Base-by-base conservation (phyloP, 2,797 vertebrate species). In the Acanthornis magna region DNA sequence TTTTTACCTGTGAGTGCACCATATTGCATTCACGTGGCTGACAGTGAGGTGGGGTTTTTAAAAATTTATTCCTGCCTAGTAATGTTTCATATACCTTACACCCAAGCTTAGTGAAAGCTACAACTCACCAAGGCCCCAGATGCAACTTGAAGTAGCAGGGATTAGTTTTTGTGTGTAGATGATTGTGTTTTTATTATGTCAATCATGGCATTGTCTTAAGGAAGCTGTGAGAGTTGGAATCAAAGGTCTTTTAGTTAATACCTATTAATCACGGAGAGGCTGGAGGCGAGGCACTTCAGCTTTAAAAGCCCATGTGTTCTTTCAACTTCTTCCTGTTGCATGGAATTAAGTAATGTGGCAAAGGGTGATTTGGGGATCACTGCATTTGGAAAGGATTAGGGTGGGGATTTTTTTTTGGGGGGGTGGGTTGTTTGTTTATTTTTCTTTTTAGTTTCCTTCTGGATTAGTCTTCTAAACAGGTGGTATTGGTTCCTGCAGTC, bases 171-270 rank as follows among this genome's bases (percentile, higher is more conserved):
- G 4, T 47, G 11, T 66, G 40, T 48, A 43, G 51, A 40, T 76
- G 27, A 36, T 61, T 57, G 26, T 3, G 5, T 68, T 85, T 91
- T 74, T 74, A 76, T 83, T 36, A 47, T 57, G 63, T 43, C 26
- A 57, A 3, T 86, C 32, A 7, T 30, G 12, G n/a, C 10, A 30
- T 73, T 94, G 76, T 84, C 50, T 79, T 91, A 54, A 10, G 57
- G 40, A 43, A 95, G 45, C 48, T 73, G 60, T 13, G 25, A 73
- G 45, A 63, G 71, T 23, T 77, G 53, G 43, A 85, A 54, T 89
- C 61, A 88, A 80, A 91, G 50, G 67, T 86, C 27, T 72, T 94
- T 85, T 77, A 72, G 53, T 65, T 94, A 91, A 88, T 93, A 68
- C 48, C 74, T 82, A 7, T 90, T 88, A 94, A 84, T 82, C 47